Base-by-base conservation (phyloP, 2,797 vertebrate genomes). In the Crocodylus rhombifer region DNA sequence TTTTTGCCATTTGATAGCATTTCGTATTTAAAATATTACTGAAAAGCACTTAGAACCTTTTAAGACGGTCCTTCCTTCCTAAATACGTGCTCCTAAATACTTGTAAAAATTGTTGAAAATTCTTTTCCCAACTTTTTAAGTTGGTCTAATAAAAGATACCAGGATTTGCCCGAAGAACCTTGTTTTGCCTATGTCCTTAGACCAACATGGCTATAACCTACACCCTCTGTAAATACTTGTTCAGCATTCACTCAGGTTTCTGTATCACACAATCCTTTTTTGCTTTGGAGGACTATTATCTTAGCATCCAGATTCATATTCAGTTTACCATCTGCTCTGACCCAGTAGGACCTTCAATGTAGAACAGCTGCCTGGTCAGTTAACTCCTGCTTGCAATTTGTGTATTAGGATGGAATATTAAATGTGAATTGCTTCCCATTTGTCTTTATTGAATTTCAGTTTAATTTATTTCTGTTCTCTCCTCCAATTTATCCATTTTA, bases 401-500 rank as follows among this genome's bases (percentile, higher is more conserved):
- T 92, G 80, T 80, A 80, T 88, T 85, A 86, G 85, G 82, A 90
- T 73, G 77, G 75, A 89, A 84, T 91, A 89, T 93, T 89, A 78
- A 16, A 77, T 71, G 62, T 69, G 86, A 94, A 61, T 71, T 0
- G 0, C 28, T 82, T 88, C 67, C 23, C 69, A 85, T 94, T 93
- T 94, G 26, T 93, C 89, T 88, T 88, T 42, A 30, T 73, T 94
- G 86, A 64, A 80, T 58, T 90, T 92, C 55, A 62, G n/a, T 94
- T 93, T 78, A 92, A 85, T 95, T 93, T 7, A 57, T 88, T 92
- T 96, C 33, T 85, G 69, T 89, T 67, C 25, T 83, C 30, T 92
- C 30, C 62, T 89, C 93, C 75, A 94, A 62, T 95, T 84, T 91
- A 87, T 83, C 83, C 62, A 6, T 86, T 95, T 88, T 90, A 95